A percentile compares a stretch with the other conserved stretches of the same genome.
phyloP scores from a whole-genome alignment of 2,888 invertebrate genomes.

The Leuctra nigra region DNA sequence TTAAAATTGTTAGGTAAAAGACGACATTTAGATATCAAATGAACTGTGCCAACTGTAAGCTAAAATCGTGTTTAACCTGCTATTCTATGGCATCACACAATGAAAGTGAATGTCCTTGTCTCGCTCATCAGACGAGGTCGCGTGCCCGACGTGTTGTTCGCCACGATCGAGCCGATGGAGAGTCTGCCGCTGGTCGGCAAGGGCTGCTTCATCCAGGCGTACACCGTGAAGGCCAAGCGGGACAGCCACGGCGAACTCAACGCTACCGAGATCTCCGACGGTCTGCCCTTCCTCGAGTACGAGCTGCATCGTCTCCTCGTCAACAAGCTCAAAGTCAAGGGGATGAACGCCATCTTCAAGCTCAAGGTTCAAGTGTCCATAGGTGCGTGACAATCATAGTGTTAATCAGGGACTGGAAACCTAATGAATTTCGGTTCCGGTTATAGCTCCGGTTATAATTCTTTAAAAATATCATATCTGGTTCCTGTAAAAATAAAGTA shows the following conservation, averaged over 20 bases:
- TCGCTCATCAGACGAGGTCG: constrained; percentile 60
- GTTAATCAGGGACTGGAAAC: too few species aligned
- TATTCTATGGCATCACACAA: too few species aligned
- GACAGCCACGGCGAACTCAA: constrained; percentile 72
- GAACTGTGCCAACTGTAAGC: too few species aligned
- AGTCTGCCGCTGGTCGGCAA: constrained; percentile 65
- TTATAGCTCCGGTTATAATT: too few species aligned
- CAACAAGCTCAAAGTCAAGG: constrained; percentile 86
- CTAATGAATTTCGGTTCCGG: too few species aligned
- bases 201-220: constrained; percentile 61
- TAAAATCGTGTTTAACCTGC: too few species aligned
- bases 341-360: constrained; percentile 91
- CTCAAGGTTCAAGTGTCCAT: constrained; percentile 48
- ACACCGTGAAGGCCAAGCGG: constrained; percentile 69
- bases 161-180: constrained; percentile 80
- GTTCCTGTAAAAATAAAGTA: too few species aligned
- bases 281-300: constrained; percentile 91
- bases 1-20: too few species aligned
- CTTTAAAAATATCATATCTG: too few species aligned
- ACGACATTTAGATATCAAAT: too few species aligned
- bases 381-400: constrained; percentile 6
- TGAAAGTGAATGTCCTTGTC: too few species aligned
- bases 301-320: constrained; percentile 86
- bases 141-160: constrained; percentile 85
- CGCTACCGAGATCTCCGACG: constrained; percentile 92